phyloP scores from a whole-genome alignment of 2,888 invertebrate genomes.

The Chrysopilus asiliformis region DNA sequence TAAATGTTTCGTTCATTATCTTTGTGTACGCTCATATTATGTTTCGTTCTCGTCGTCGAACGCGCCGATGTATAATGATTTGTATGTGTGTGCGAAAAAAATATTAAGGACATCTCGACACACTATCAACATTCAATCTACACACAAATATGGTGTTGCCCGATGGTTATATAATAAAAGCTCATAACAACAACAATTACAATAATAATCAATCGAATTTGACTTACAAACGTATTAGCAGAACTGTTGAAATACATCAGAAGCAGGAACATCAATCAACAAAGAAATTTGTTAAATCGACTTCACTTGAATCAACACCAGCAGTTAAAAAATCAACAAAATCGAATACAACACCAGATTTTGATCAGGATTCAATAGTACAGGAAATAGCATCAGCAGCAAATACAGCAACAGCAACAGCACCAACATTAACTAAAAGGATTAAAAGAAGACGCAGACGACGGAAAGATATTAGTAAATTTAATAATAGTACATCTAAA shows the following conservation, averaged over 20 bases:
- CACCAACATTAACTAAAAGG: conserved; percentile 14
- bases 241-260: too few relatives aligned
- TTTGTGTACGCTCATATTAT: too few relatives aligned
- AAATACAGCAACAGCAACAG: conserved; percentile 13
- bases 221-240: too few relatives aligned
- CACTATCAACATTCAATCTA: conserved; percentile 9
- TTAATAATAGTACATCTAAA: too few relatives aligned
- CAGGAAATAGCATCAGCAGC: not conserved
- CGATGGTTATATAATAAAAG: conserved; percentile 11
- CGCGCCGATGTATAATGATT: conserved; percentile 6
- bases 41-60: not conserved
- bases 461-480: too few relatives aligned
- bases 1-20: too few relatives aligned
- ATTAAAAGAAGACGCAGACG: conserved; percentile 10
- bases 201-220: conserved; percentile 3
- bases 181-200: conserved; percentile 8
- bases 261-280: too few relatives aligned
- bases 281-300: not conserved
- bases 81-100: conserved; percentile 8
- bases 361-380: not conserved
- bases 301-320: too few relatives aligned
- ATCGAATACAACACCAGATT: not conserved
- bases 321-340: conserved; percentile 3
- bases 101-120: conserved; percentile 11
- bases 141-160: conserved; percentile 14